These are phyloP conservation scores for Clytia hemisphaerica DNA, from an alignment of 30 jellyfish, hydroid and myxozoan genomes.

Conservation along the genomic window DNA sequence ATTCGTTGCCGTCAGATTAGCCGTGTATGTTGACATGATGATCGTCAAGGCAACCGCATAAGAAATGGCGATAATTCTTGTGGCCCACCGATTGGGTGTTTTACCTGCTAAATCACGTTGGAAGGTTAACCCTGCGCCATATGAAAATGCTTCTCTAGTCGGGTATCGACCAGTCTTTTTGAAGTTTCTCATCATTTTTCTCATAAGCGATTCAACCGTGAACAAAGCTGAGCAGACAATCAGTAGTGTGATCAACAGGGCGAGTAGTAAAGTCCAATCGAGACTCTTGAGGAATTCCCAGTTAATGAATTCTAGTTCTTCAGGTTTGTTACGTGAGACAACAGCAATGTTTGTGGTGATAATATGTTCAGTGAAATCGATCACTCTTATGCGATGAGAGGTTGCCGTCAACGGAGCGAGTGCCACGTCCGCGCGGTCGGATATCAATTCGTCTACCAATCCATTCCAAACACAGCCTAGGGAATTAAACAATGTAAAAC, in stretches of 20 bases:
- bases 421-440: background rate
- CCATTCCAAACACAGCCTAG: background rate
- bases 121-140: conserved; percentile 3
- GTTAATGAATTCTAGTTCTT: background rate
- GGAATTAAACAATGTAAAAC: too few species aligned
- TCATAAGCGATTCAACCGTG: too few species aligned
- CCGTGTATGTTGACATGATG: conserved; percentile 4
- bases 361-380: background rate
- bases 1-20: background rate
- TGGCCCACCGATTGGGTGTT: background rate
- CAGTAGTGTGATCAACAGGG: too few species aligned
- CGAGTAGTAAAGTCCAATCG: too few species aligned
- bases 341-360: background rate
- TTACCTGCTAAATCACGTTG: conserved; percentile 10
- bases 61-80: background rate
- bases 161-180: too few species aligned
- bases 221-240: too few species aligned
- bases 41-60: background rate
- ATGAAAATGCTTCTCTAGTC: conserved; percentile 1
- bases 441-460: background rate
- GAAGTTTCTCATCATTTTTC: too few species aligned
- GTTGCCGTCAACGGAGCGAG: background rate
- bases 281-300: too few species aligned
- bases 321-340: background rate
- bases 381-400: background rate